phyloP scores from a whole-genome alignment of 2,113 vertebrate species.

The Ptilonorhynchus violaceus region DNA sequence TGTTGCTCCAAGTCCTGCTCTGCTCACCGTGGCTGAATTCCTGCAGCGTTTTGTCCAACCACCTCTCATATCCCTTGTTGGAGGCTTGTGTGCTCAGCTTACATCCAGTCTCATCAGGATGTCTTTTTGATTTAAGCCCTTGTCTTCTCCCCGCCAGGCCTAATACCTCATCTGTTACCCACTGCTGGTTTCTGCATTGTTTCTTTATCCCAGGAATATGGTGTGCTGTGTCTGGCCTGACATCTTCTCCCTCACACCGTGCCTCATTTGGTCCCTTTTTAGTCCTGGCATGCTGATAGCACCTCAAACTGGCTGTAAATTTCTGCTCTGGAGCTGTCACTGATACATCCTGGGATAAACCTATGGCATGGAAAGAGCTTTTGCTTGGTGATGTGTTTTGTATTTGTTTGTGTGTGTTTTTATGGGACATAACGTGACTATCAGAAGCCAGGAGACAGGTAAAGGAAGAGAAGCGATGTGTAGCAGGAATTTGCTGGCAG shows the following conservation, averaged over 20 bases:
- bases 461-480: neutral
- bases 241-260: conserved; percentile 61
- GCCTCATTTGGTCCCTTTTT: conserved; percentile 62
- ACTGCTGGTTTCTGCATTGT: conserved; percentile 23
- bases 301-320: conserved; percentile 53
- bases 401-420: conserved; percentile 2
- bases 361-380: neutral
- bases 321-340: conserved; percentile 18
- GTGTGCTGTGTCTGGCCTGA: conserved; percentile 6
- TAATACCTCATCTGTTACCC: conserved; percentile 56
- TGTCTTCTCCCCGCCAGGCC: conserved; percentile 43
- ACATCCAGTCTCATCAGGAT: conserved; percentile 58
- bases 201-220: conserved; percentile 13
- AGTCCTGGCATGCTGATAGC: conserved; percentile 44
- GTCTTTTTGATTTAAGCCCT: conserved; percentile 69
- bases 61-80: neutral
- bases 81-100: conserved; percentile 45
- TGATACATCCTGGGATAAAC: conserved; percentile 19
- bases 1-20: neutral
- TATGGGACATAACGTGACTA: neutral
- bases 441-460: neutral
- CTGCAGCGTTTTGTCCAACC: neutral
- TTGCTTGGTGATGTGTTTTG: neutral
- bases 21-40: conserved; percentile 11
- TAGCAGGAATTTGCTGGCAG: neutral